Evolutionary conservation across 2,888 invertebrate species (phyloP).

Genomic region (Girardia tigrina): DNA sequence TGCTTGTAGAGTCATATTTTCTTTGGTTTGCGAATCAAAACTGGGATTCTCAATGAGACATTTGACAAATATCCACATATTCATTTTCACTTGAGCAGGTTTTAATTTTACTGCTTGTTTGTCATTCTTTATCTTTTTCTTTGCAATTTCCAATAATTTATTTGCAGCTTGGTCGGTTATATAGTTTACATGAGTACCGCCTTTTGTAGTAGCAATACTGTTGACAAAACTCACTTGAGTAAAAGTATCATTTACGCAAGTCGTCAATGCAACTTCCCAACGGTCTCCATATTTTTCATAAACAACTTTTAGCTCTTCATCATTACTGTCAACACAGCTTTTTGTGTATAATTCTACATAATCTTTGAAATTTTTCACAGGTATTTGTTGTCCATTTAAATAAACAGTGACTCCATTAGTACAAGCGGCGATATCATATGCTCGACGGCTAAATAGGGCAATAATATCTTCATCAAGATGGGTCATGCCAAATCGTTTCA

Average conservation of each 20-base stretch:
- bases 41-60: conserved; percentile 95
- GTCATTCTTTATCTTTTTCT: conserved; percentile 64
- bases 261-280: conserved; percentile 84
- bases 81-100: conserved; percentile 81
- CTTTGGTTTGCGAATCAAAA: conserved; percentile 98
- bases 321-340: conserved; percentile 61
- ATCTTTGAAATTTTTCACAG: conserved; percentile 78
- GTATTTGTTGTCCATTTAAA: conserved; percentile 72
- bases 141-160: conserved; percentile 68
- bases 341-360: conserved; percentile 82
- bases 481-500: conserved; percentile 86
- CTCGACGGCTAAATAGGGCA: conserved; percentile 74
- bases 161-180: conserved; percentile 75
- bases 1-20: conserved; percentile 88
- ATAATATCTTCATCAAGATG: conserved; percentile 79
- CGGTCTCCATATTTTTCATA: conserved; percentile 68
- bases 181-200: conserved; percentile 90
- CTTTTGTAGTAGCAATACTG: conserved; percentile 93
- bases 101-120: conserved; percentile 71
- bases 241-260: conserved; percentile 28
- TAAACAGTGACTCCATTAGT: conserved; percentile 70
- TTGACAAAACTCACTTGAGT: conserved; percentile 98
- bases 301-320: conserved; percentile 68
- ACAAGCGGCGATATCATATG: conserved; percentile 86
- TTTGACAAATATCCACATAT: conserved; percentile 92